Conservation (phyloP, 2,888 invertebrate genomes). For the Drosophila cognata region DNA sequence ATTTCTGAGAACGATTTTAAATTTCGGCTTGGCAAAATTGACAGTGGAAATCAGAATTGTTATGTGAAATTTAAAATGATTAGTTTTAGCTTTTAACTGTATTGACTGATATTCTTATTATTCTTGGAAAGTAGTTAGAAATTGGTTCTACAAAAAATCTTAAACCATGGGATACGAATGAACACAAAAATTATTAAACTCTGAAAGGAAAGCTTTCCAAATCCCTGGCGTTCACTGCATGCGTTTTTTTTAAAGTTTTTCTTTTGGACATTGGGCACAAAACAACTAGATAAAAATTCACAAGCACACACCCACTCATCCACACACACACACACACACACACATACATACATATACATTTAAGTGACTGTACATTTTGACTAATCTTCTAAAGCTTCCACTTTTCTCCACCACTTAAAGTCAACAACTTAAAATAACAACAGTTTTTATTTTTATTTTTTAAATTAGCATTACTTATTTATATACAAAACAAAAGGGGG, state of each 20-base stretch:
- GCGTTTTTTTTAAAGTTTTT: conserved; percentile 40
- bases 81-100: not conserved
- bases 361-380: conserved; percentile 71
- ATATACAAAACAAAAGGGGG: conserved; percentile 69
- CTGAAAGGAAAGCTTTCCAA: not conserved
- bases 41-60: not conserved
- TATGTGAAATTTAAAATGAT: not conserved
- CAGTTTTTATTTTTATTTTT: conserved; percentile 10
- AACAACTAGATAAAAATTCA: conserved; percentile 67
- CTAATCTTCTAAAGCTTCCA: conserved; percentile 40
- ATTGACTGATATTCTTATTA: not conserved
- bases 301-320: conserved; percentile 18
- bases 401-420: conserved; percentile 4
- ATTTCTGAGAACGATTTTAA: not conserved
- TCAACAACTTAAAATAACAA: conserved; percentile 63
- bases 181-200: not conserved
- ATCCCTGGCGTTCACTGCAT: conserved; percentile 6
- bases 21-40: not conserved
- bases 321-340: conserved; percentile 6
- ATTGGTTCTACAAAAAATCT: not conserved
- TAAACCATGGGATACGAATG: not conserved
- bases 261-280: conserved; percentile 57
- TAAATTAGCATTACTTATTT: conserved; percentile 41
- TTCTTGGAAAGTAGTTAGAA: not conserved
- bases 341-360: conserved; percentile 22